Percentiles rank a stretch among this genome's conserved stretches.
Conservation (phyloP, 2,113 vertebrate species). For the Gobio gobio region DNA sequence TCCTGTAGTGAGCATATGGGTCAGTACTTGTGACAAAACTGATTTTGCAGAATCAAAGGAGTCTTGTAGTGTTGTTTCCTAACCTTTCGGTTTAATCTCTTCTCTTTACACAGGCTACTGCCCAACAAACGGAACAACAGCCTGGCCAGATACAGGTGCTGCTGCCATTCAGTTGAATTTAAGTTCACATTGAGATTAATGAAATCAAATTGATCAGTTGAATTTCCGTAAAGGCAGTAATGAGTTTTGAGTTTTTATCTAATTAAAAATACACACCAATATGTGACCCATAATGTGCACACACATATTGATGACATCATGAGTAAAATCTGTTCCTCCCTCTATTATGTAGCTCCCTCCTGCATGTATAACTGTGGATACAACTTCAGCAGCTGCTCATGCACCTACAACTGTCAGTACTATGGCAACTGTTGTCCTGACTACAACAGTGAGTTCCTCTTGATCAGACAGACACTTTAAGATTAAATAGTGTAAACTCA, state of each 20-base stretch:
- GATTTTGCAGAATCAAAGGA: neutral
- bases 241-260: no score
- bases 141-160: neutral
- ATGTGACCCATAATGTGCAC: no score
- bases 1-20: neutral
- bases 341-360: neutral
- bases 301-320: neutral
- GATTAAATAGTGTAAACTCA: neutral
- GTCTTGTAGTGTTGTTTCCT: neutral
- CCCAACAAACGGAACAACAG: no score
- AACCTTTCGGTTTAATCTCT: neutral
- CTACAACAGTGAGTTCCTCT: conserved; percentile 50
- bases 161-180: neutral
- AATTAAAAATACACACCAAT: no score
- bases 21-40: neutral
- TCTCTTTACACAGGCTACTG: conserved; percentile 14
- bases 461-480: neutral
- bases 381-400: conserved; percentile 66
- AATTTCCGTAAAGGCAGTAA: neutral
- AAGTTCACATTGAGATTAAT: neutral
- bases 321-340: neutral
- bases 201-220: neutral
- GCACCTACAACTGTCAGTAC: conserved; percentile 56
- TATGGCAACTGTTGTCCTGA: conserved; percentile 62
- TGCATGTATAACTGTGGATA: neutral